Evolutionary conservation across 2,888 invertebrate genomes (phyloP).

Genomic region (Leptarthrus brevirostris): DNA sequence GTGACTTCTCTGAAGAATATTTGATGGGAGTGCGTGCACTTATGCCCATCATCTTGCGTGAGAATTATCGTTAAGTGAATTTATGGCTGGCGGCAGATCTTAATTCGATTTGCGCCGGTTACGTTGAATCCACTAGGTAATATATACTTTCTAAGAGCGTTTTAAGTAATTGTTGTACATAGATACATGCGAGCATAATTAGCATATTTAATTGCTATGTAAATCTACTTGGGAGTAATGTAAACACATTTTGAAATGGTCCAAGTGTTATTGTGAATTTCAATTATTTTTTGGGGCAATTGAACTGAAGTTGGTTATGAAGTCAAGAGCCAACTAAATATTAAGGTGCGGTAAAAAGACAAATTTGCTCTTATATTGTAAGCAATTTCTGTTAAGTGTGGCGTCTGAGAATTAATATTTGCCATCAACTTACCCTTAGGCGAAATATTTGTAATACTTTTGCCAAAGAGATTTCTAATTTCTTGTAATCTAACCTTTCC

Average conservation of each 20-base stretch:
- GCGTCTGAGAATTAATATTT: too few relatives aligned
- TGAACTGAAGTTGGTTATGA: neutral
- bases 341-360: too few relatives aligned
- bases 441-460: too few relatives aligned
- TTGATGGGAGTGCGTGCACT: slow-evolving; percentile 33
- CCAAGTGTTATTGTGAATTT: slow-evolving; percentile 3
- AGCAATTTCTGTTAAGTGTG: too few relatives aligned
- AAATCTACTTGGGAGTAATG: neutral
- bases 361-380: too few relatives aligned
- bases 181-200: slow-evolving; percentile 10
- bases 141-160: neutral
- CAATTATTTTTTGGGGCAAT: neutral
- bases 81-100: slow-evolving; percentile 3
- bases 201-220: slow-evolving; percentile 29
- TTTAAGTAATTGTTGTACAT: neutral
- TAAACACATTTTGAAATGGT: slow-evolving; percentile 12
- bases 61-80: slow-evolving; percentile 29
- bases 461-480: too few relatives aligned
- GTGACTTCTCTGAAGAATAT: slow-evolving; percentile 23
- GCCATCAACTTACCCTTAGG: too few relatives aligned
- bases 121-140: neutral
- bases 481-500: too few relatives aligned
- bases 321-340: too few relatives aligned
- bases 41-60: slow-evolving; percentile 42
- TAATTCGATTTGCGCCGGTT: neutral